phyloP scores from a whole-genome alignment of 2,113 vertebrate genomes.

The Notiomystis cincta region DNA sequence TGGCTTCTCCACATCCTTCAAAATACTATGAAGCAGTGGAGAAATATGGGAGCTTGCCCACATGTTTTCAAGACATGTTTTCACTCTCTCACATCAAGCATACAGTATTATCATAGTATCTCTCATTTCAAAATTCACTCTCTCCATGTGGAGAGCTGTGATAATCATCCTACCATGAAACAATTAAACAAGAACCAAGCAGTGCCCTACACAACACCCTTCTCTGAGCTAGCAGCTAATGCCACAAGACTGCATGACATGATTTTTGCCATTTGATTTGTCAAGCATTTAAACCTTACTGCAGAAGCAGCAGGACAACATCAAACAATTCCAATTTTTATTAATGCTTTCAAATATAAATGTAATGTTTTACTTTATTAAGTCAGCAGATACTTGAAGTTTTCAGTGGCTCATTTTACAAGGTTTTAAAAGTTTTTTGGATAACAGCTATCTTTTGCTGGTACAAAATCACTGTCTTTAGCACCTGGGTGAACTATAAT shows the following conservation, averaged over 20 bases:
- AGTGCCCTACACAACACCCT: background rate
- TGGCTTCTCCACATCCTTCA: background rate
- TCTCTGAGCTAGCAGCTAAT: background rate
- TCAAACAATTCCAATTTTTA: background rate
- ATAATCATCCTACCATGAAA: background rate
- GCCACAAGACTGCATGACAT: background rate
- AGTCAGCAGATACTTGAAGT: background rate
- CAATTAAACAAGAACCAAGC: background rate
- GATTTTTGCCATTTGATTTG: background rate
- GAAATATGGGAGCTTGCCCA: background rate
- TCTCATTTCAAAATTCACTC: background rate
- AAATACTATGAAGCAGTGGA: background rate
- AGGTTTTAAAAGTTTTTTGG: background rate
- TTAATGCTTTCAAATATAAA: background rate
- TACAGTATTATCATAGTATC: background rate
- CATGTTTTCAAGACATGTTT: background rate
- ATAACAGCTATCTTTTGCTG: background rate
- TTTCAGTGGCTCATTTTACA: background rate
- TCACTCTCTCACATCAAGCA: background rate
- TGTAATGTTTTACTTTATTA: background rate
- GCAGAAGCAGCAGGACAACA: background rate
- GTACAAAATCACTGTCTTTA: background rate
- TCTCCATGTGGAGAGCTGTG: background rate
- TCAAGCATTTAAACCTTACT: background rate
- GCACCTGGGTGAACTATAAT: background rate